A percentile compares a stretch with the other conserved stretches of the same genome.
Evolutionary conservation across 2,113 vertebrate species (phyloP).

Genomic region (Hepsetus odoe): DNA sequence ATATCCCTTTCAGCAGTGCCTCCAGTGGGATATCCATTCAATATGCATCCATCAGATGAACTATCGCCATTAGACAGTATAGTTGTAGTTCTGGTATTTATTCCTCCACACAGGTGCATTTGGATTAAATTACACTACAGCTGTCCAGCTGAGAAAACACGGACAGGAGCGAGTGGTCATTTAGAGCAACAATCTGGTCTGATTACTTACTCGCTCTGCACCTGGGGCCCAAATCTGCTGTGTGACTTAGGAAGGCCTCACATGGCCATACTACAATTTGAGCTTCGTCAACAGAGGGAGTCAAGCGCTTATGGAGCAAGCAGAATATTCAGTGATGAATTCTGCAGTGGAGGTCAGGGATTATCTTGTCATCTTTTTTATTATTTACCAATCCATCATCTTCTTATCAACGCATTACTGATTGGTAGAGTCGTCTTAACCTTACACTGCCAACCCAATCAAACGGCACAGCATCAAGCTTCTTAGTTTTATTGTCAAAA

Average conservation of each 20-base stretch:
- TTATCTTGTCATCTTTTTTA: not conserved
- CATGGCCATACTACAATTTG: conserved; percentile 5
- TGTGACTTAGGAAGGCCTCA: not conserved
- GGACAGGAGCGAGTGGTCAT: conserved; percentile 53
- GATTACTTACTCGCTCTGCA: conserved; percentile 47
- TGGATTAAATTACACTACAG: conserved; percentile 69
- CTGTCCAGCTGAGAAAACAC: conserved; percentile 73
- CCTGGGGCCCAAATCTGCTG: conserved; percentile 37
- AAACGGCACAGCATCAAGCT: not conserved
- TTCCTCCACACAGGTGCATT: conserved; percentile 65
- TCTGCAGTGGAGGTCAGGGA: conserved; percentile 10
- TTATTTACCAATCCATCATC: too few relatives aligned
- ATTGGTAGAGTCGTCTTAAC: not conserved
- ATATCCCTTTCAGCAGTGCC: conserved; percentile 13
- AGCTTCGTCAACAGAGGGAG: conserved; percentile 39
- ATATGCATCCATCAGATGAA: not conserved
- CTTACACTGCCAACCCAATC: not conserved
- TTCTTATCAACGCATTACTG: not conserved
- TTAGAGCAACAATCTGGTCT: conserved; percentile 45
- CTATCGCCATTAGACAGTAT: conserved; percentile 33
- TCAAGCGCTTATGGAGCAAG: conserved; percentile 31
- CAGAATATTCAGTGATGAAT: not conserved
- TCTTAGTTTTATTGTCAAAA: not conserved
- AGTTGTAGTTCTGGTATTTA: conserved; percentile 45
- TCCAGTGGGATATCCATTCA: not conserved